Conservation (phyloP, 2,113 vertebrate genomes). For the Narcine bancroftii region DNA sequence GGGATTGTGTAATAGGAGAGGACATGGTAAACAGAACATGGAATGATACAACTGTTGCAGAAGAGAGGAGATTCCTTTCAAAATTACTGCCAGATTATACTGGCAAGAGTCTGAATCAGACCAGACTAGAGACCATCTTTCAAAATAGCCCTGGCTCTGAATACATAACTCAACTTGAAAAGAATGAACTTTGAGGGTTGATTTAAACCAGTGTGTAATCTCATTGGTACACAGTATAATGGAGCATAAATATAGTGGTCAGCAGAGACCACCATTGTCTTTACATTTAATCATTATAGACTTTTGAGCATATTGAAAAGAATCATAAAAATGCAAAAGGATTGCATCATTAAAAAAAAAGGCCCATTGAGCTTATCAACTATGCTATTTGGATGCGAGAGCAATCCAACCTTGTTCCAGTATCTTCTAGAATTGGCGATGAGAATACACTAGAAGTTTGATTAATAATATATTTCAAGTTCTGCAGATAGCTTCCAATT, state of each 20-base stretch:
- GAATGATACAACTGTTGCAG: background rate
- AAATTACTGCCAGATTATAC: background rate
- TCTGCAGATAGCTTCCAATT: background rate
- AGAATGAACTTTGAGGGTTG: background rate
- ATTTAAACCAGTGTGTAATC: background rate
- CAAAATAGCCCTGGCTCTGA: background rate
- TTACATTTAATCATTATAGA: background rate
- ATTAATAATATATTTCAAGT: background rate
- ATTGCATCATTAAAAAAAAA: too few relatives aligned
- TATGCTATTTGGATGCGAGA: too few relatives aligned
- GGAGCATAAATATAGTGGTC: background rate
- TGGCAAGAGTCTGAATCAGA: background rate
- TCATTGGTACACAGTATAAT: background rate
- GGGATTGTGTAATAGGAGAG: background rate
- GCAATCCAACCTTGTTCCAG: background rate
- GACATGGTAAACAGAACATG: background rate
- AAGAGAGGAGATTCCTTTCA: background rate
- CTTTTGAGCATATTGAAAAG: too few relatives aligned
- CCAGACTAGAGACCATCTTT: background rate
- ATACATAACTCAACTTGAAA: background rate
- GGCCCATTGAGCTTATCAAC: too few relatives aligned
- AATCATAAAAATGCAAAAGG: too few relatives aligned
- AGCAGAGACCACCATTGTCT: background rate
- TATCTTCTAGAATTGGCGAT: background rate
- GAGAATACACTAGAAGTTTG: background rate